Percentiles rank a stretch among this genome's conserved stretches.
Evolutionary conservation across 2,888 invertebrate species (phyloP).

Genomic region (Xylota segnis): DNA sequence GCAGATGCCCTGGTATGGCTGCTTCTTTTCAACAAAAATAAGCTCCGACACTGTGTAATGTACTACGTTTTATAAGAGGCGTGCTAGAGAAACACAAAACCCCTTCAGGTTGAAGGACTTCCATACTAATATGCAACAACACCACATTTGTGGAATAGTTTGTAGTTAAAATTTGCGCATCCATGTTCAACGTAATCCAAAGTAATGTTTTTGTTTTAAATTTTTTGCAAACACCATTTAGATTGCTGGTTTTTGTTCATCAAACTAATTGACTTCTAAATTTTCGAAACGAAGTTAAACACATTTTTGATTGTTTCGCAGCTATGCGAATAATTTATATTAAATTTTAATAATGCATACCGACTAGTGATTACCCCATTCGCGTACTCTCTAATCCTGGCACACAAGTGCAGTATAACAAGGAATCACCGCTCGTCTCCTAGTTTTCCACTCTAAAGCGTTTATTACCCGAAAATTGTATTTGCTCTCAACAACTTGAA

Average conservation of each 20-base stretch:
- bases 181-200: neutral
- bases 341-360: neutral
- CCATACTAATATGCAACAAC: too few relatives aligned
- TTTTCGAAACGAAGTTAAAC: neutral
- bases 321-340: neutral
- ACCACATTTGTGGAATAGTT: too few relatives aligned
- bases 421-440: neutral
- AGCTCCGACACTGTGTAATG: too few relatives aligned
- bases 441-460: neutral
- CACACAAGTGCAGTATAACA: neutral
- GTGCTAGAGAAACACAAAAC: too few relatives aligned
- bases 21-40: too few relatives aligned
- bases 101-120: too few relatives aligned
- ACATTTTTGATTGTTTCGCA: neutral
- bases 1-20: too few relatives aligned
- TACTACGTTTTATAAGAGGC: too few relatives aligned
- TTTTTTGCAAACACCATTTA: neutral
- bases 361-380: neutral
- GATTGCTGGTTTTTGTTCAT: neutral
- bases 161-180: too few relatives aligned
- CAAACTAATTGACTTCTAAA: neutral
- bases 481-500: constrained; percentile 10
- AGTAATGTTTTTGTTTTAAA: neutral
- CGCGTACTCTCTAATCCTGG: neutral
- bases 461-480: constrained; percentile 12